Conservation (phyloP, 2,797 vertebrate species). For the Tauraco hartlaubi region DNA sequence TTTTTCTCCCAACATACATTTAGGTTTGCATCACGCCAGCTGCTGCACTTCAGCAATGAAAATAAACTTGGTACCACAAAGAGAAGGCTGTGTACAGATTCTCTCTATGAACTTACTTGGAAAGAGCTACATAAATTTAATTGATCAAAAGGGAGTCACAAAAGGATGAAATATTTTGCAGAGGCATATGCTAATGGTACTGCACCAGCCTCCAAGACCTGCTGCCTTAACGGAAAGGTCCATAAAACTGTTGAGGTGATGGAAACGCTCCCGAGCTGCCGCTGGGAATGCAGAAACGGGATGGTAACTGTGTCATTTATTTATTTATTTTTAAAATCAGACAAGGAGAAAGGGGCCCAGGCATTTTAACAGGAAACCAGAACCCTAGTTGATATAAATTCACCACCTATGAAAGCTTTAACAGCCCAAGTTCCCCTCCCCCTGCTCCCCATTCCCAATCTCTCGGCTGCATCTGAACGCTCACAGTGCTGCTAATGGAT, state of each 20-base stretch:
- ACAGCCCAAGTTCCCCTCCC: constrained; percentile 14
- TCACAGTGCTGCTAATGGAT: constrained; percentile 44
- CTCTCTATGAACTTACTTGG: constrained; percentile 5
- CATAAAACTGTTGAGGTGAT: constrained; percentile 62
- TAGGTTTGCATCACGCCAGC: background rate
- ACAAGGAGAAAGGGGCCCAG: background rate
- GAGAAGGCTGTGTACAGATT: constrained; percentile 7
- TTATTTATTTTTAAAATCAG: constrained; percentile 6
- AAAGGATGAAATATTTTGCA: constrained; percentile 67
- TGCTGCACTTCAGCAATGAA: constrained; percentile 46
- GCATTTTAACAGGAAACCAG: constrained; percentile 55
- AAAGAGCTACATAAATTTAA: constrained; percentile 52
- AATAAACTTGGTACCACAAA: constrained; percentile 49
- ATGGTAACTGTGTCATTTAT: background rate
- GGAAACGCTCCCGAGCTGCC: constrained; percentile 1
- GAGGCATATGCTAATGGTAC: constrained; percentile 68
- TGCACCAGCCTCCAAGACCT: constrained; percentile 37
- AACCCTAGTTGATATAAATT: constrained; percentile 50
- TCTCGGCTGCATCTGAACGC: constrained; percentile 30
- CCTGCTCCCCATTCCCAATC: background rate
- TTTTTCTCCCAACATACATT: background rate
- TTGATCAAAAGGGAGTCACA: constrained; percentile 74
- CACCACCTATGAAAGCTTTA: constrained; percentile 5
- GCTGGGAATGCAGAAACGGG: constrained; percentile 10
- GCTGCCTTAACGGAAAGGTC: constrained; percentile 34